Percentiles rank a stretch among this genome's conserved stretches.
phyloP scores from a whole-genome alignment of 2,888 invertebrate species.

The Hydropsyche betteni region DNA sequence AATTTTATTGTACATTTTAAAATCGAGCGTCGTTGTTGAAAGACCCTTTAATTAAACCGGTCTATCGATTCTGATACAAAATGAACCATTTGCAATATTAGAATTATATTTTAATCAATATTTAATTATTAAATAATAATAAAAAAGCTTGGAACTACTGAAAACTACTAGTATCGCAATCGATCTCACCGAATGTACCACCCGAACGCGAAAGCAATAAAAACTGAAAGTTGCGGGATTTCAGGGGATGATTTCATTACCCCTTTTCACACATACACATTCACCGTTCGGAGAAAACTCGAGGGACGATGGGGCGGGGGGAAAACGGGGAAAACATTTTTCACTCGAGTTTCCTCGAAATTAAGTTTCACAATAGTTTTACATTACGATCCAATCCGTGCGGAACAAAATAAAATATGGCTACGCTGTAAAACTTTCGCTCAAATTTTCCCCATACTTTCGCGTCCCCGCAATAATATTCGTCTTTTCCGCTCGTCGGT shows the following conservation, averaged over 20 bases:
- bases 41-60: too few relatives aligned
- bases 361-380: conserved; percentile 40
- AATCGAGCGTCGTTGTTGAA: too few relatives aligned
- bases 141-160: too few relatives aligned
- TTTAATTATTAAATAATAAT: too few relatives aligned
- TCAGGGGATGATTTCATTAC: conserved; percentile 38
- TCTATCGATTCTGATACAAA: too few relatives aligned
- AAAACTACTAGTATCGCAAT: too few relatives aligned
- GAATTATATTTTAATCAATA: too few relatives aligned
- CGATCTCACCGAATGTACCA: background rate
- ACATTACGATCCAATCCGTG: conserved; percentile 26
- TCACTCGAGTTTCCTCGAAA: conserved; percentile 37
- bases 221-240: conserved; percentile 36
- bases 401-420: conserved; percentile 31
- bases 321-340: conserved; percentile 38
- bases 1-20: too few relatives aligned
- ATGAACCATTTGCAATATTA: too few relatives aligned
- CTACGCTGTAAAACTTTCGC: conserved; percentile 19
- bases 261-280: conserved; percentile 12
- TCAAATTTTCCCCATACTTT: conserved; percentile 27
- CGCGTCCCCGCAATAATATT: background rate
- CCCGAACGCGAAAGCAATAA: conserved; percentile 18
- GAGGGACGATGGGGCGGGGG: background rate
- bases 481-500: background rate
- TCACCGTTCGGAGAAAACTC: background rate